A percentile compares a stretch with the other conserved stretches of the same genome.
Conservation (phyloP, 2,797 vertebrate species). For the Petrocephalus schoutedeni region DNA sequence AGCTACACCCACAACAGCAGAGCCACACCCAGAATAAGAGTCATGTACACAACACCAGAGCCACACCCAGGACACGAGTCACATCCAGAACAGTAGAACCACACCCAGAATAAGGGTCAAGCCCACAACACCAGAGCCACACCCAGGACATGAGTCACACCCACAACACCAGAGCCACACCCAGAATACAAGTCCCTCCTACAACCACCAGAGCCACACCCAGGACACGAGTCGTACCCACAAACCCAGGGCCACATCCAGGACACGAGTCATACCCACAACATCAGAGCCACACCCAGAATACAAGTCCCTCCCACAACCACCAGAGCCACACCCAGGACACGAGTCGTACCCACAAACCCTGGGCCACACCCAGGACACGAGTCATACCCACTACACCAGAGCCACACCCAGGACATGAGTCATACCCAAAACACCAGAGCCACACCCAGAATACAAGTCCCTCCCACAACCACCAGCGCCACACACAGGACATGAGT, state of each 20-base stretch:
- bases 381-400: not conserved
- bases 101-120: not conserved
- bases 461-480: too few relatives aligned
- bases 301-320: not conserved
- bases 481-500: not conserved
- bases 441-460: not conserved
- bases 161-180: not conserved
- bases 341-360: too few relatives aligned
- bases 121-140: not conserved
- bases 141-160: not conserved
- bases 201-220: not conserved
- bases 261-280: not conserved
- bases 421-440: not conserved
- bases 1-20: conserved; percentile 4
- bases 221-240: not conserved
- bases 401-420: not conserved
- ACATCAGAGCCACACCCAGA: not conserved
- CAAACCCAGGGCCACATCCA: not conserved
- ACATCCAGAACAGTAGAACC: not conserved
- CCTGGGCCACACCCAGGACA: not conserved
- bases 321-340: not conserved
- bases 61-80: not conserved
- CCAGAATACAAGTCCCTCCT: not conserved
- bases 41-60: not conserved
- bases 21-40: not conserved